A percentile compares a stretch with the other conserved stretches of the same genome.
phyloP scores from a whole-genome alignment of 2,888 invertebrate species.

The Drosophila antonietae region DNA sequence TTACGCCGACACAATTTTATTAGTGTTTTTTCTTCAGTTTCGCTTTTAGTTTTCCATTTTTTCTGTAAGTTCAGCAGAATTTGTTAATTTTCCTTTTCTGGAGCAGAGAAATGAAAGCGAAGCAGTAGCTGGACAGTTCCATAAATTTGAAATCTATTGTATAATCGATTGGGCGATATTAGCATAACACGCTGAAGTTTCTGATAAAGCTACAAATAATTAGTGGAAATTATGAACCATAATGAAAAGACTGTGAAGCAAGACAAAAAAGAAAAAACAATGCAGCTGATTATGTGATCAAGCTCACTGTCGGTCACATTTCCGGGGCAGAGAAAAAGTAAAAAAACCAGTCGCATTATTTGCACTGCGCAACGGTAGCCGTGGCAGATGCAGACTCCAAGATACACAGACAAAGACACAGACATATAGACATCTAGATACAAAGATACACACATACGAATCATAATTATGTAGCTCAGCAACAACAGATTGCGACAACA shows the following conservation, averaged over 20 bases:
- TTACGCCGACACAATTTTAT: conserved; percentile 50
- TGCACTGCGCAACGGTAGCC: conserved; percentile 71
- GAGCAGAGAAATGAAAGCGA: conserved; percentile 43
- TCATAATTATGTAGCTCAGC: conserved; percentile 33
- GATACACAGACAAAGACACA: neutral
- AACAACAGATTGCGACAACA: conserved; percentile 60
- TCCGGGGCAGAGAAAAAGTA: conserved; percentile 53
- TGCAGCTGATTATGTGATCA: conserved; percentile 53
- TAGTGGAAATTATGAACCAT: conserved; percentile 21
- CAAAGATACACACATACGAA: neutral
- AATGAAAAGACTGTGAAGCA: conserved; percentile 3
- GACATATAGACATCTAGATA: conserved; percentile 9
- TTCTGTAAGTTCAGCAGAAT: conserved; percentile 46
- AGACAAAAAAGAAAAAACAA: conserved; percentile 38
- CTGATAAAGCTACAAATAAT: conserved; percentile 29
- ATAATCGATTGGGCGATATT: conserved; percentile 42
- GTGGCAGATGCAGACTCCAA: conserved; percentile 29
- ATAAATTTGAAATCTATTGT: conserved; percentile 16
- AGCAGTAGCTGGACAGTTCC: conserved; percentile 14
- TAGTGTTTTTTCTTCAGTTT: conserved; percentile 29
- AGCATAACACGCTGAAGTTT: conserved; percentile 39
- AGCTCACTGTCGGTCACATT: conserved; percentile 51
- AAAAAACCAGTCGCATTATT: conserved; percentile 66
- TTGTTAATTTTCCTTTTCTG: conserved; percentile 26
- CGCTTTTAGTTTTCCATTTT: conserved; percentile 16